Evolutionary conservation across 2,797 vertebrate genomes (phyloP), one percentile per base, ranked within the genome.

Genomic region (Helarctos malayanus): DNA sequence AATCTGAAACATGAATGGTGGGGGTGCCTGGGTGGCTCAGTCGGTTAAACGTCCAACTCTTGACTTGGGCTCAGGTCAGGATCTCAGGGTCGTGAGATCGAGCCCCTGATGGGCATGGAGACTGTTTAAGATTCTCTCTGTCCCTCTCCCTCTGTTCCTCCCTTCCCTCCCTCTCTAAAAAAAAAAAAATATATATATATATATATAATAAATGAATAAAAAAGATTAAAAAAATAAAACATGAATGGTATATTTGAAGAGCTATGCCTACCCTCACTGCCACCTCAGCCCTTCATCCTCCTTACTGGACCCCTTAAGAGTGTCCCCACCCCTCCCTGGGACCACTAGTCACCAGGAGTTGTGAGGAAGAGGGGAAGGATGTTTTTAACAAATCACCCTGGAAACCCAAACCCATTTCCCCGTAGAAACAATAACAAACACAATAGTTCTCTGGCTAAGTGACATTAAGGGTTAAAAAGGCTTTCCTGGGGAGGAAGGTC

Each of bases 401-500:
- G 54, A 96, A 97, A 88, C 83, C 41, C 81, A 88, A 97, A 89
- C 65, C 27, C 75, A 89, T 86, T 97, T 94, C 73, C 91, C 90
- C 81, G 41, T 52, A 90, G 63, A 91, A 97, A 97, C 81, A 92
- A 96, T 91, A 73, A 91, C 63, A 71, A 93, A 90, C 76, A 95
- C 76, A 96, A 96, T 86, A 71, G 85, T 59, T 95, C 19, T 76
- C 41, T 54, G 78, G 78, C 27, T 56, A 47, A 95, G 56, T 71
- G 82, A 94, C 91, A 92, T 78, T 49, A 82, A 86, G 88, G 52
- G 92, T 96, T 97, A 94, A 97, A 94, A 89, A 93, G 75, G 81
- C 78, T 93, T 96, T 96, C 96, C 92, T 91, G 65, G n/a, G 49
- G 75, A 96, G 91, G 93, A 95, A 97, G 56, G 57, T 91, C 97